Conservation (phyloP, 2,797 vertebrate genomes). For the Arnoldichthys spilopterus region DNA sequence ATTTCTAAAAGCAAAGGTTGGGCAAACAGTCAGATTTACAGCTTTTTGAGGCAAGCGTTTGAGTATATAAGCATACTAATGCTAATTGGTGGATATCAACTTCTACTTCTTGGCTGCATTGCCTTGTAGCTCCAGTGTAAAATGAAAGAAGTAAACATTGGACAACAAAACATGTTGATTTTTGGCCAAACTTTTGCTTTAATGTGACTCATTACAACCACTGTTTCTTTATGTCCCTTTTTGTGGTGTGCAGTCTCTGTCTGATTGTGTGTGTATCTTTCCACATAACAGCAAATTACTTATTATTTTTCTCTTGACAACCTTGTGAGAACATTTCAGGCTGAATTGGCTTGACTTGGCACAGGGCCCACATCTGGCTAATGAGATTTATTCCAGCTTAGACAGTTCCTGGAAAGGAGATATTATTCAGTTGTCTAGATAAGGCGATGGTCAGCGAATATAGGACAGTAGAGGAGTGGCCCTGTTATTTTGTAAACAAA, state of each 20-base stretch:
- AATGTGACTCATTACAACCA: background rate
- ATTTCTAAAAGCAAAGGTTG: background rate
- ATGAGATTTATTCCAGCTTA: constrained; percentile 13
- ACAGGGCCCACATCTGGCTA: background rate
- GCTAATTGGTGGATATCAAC: background rate
- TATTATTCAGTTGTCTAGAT: constrained; percentile 20
- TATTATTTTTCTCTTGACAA: background rate
- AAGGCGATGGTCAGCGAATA: constrained; percentile 13
- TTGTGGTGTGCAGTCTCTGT: background rate
- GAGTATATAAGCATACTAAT: background rate
- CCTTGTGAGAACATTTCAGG: background rate
- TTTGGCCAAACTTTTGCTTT: background rate
- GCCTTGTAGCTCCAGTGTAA: background rate
- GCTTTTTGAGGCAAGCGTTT: background rate
- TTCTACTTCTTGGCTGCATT: background rate
- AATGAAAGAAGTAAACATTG: background rate
- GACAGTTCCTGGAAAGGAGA: background rate
- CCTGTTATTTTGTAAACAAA: background rate
- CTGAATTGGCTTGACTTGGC: constrained; percentile 5
- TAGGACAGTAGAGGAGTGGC: background rate
- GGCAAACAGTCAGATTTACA: background rate
- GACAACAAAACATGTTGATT: background rate
- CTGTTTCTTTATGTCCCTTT: background rate
- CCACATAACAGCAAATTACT: too few relatives aligned
- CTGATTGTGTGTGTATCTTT: background rate